A percentile compares a stretch with the other conserved stretches of the same genome.
phyloP scores from a whole-genome alignment of 2,888 invertebrate genomes.

The Zeuzera pyrina region DNA sequence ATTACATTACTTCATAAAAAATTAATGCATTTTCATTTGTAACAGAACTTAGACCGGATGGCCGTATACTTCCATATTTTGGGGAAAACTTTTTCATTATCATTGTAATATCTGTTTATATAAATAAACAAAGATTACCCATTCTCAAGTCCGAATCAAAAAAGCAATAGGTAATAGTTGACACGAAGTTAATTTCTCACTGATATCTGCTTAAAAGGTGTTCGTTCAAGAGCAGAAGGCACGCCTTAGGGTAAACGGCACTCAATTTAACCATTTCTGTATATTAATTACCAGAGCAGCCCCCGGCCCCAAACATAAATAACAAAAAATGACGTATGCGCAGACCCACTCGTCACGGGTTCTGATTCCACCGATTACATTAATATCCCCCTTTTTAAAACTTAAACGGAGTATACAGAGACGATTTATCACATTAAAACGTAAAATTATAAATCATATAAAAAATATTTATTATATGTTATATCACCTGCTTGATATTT shows the following conservation, averaged over 20 bases:
- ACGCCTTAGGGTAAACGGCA: constrained; percentile 47
- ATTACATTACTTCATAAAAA: no score
- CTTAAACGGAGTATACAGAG: constrained; percentile 41
- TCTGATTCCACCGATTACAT: constrained; percentile 48
- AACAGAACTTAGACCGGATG: no score
- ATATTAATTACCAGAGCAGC: constrained; percentile 55
- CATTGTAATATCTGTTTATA: no score
- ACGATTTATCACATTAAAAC: constrained; percentile 50
- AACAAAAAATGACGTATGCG: constrained; percentile 43
- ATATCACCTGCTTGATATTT: constrained; percentile 31
- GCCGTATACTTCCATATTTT: no score
- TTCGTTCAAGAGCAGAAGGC: constrained; percentile 27
- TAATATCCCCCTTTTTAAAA: constrained; percentile 32
- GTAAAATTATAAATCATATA: constrained; percentile 23
- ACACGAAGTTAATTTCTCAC: neutral
- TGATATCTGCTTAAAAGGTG: constrained; percentile 41
- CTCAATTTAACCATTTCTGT: constrained; percentile 51
- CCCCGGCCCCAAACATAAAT: constrained; percentile 43
- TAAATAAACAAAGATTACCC: no score
- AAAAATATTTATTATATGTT: constrained; percentile 24
- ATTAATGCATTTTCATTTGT: no score
- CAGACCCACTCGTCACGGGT: constrained; percentile 86
- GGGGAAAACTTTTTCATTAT: no score
- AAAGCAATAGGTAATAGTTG: neutral
- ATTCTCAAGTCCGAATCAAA: no score